These are phyloP conservation scores for Dorcus parallelipipedus DNA, from an alignment of 2,888 invertebrate genomes.

Conservation along the genomic window DNA sequence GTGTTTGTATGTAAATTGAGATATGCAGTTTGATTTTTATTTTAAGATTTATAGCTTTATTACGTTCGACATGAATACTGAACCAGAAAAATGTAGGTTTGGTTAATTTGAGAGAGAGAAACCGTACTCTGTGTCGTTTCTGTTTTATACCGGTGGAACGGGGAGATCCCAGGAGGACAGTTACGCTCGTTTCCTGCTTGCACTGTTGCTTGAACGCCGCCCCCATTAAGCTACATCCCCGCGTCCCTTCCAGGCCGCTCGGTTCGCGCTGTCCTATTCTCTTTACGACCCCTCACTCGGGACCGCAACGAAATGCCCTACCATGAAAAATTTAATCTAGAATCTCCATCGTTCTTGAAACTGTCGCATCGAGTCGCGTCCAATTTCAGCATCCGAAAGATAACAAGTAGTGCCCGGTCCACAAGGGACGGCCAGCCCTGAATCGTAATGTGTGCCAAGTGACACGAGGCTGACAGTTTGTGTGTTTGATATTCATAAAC, in stretches of 20 bases:
- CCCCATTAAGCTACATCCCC: slow-evolving; percentile 28
- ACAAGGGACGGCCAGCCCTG: slow-evolving; percentile 27
- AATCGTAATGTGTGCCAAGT: slow-evolving; percentile 33
- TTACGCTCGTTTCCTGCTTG: slow-evolving; percentile 31
- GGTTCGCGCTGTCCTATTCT: slow-evolving; percentile 28
- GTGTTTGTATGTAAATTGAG: too few species aligned
- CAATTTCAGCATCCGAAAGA: slow-evolving; percentile 34
- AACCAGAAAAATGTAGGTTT: slow-evolving; percentile 15
- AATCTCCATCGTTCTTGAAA: slow-evolving; percentile 34
- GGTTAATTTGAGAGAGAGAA: slow-evolving; percentile 19
- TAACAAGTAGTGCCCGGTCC: slow-evolving; percentile 32
- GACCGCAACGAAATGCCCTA: slow-evolving; percentile 33
- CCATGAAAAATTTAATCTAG: slow-evolving; percentile 46
- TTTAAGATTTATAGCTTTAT: too few species aligned
- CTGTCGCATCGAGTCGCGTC: slow-evolving; percentile 35
- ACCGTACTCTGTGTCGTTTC: slow-evolving; percentile 28
- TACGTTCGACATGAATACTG: not conserved
- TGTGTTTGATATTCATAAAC: slow-evolving; percentile 5
- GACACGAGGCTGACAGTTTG: slow-evolving; percentile 24
- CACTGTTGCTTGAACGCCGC: slow-evolving; percentile 32
- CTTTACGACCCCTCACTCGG: slow-evolving; percentile 33
- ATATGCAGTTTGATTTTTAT: too few species aligned
- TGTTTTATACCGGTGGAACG: slow-evolving; percentile 29
- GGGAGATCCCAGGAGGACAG: slow-evolving; percentile 36
- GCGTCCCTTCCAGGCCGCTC: slow-evolving; percentile 25